Evolutionary conservation across 2,888 invertebrate species (phyloP), one percentile per base, ranked within the genome.

Genomic region (Ophonus ardosiacus): DNA sequence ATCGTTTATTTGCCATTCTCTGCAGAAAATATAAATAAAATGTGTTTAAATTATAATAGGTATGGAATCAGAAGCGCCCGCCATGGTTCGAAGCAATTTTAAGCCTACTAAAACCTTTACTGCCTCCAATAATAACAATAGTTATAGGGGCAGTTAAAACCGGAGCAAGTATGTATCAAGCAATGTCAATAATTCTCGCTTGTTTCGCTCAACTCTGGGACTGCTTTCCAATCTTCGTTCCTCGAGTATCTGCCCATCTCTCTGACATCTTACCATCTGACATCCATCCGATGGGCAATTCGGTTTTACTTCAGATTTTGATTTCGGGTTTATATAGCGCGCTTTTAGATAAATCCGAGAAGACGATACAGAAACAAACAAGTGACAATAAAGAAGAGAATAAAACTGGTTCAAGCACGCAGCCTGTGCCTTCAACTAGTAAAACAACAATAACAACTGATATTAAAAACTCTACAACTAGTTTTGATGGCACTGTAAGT

Each of bases 31-130:
- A 31, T 31, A 1, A 31, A 6, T 31, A 31, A 31, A 31, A 31
- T 51, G 13, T 51, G 13, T 51, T 51, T 13, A 4, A 31, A 31
- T 15, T 59, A 81, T 90, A 89, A 0, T 86, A 96, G 96, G 94
- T 97, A 0, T 97, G 97, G 97, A 96, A 96, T 89, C 95, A 96
- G 89, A 94, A 95, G 43, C 92, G 96, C 56, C 96, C 96, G 13
- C 93, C 96, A 0, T 97, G 97, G 97, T 91, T 95, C 84, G 94
- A 95, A 80, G 96, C 95, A 0, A 91, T 96, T 10, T 89, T 96
- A 86, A 93, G 94, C 17, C 92, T 95, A n/a, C 92, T 94, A 0
- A 93, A 94, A 24, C 93, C 94, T 0, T 90, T 94, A 2, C 90
- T 96, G 76, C 92, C 93, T 81, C 94, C 95, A 61, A 93, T 96